Evolutionary conservation across 2,113 vertebrate genomes (phyloP), one percentile per base, ranked within the genome.

Genomic region (Pungitius pungitius): DNA sequence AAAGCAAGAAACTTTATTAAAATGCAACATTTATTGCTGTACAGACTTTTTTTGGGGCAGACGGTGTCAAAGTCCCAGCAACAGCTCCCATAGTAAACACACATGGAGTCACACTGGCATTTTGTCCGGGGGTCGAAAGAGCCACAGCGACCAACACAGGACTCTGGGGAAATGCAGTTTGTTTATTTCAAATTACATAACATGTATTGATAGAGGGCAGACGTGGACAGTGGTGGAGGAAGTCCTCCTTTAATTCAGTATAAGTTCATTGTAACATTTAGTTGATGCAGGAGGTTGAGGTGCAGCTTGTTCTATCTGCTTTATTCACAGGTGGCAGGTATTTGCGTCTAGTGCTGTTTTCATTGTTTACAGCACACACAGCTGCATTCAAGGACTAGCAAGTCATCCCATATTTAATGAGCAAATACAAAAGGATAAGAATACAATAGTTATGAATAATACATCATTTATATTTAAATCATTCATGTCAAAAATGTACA

Each of bases 21-120:
- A 54, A 37, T 15, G 11, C 0, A 52, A 30, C 6, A 3, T 4
- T 30, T 22, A 24, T 17, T 22, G 18, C 2, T 20, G 3, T 5
- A 78, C 87, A 85, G 74, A 98, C 98, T 85, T 94, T 96, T 95
- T 56, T 86, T 84, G 59, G 93, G 94, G 89, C 98, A 99, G 60
- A 78, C 59, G 0, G 54, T 69, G 37, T 88, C 22, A n/a, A 94
- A 98, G 89, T 99, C 96, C 0, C 0, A 8, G 42, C 98, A 99
- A 88, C 98, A 99, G 92, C 97, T 99, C 85, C 92, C 84, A 77
- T 98, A 98, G 85, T 96, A 99, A 12, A 91, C 14, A 52, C 98
- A 99, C 84, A 97, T 92, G 52, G 90, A 84, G 6, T 99, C 98
- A 8, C 98, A 99, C 81, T 99, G 98, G 78, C 97, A 99, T 83